Evolutionary conservation across 2,113 vertebrate species (phyloP), one percentile per base, ranked within the genome.

Genomic region (Paradoxurus hermaphroditus): DNA sequence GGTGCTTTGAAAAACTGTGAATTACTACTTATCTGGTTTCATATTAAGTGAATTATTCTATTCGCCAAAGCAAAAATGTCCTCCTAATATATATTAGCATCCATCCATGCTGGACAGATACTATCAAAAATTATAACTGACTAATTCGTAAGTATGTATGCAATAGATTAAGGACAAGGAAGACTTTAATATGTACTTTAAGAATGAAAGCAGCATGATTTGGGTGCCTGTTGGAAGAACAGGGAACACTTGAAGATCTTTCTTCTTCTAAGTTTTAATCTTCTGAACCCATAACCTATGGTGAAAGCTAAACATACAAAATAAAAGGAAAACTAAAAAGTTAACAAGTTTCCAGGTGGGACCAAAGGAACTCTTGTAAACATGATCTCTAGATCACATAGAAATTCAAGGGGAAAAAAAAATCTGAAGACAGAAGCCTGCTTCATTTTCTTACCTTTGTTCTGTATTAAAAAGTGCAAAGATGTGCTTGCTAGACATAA

Each of bases 391-490:
- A 29, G 59, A 23, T 41, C 36, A 49, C 2, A 9, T 4, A 67
- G 92, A 41, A 79, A 68, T 63, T 83, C 62, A 77, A 84, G 70
- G 34, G 15, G 18, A 46, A 75, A 8, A 21, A 27, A 67, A 65
- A 65, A 21, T 65, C 16, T 36, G 36, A 79, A 73, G 63, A 31
- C 44, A 86, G 46, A 70, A 34, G 21, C 0, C 0, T 11, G 29
- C 36, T 82, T 77, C 9, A 7, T 29, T 46, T 34, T 90, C 99
- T 98, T 98, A 99, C 99, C 99, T 99, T 94, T 99, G 99, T 94
- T 99, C 99, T 18, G 99, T 99, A 98, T 99, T 99, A 98, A 99
- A 99, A 98, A 99, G 97, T 25, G 99, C 99, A 97, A 99, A 99
- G 96, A 98, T 97, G 96, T 92, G 99, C 98, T 99, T 99, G 98